Conservation (phyloP, 2,113 vertebrate species). For the Xenopus laevis region DNA sequence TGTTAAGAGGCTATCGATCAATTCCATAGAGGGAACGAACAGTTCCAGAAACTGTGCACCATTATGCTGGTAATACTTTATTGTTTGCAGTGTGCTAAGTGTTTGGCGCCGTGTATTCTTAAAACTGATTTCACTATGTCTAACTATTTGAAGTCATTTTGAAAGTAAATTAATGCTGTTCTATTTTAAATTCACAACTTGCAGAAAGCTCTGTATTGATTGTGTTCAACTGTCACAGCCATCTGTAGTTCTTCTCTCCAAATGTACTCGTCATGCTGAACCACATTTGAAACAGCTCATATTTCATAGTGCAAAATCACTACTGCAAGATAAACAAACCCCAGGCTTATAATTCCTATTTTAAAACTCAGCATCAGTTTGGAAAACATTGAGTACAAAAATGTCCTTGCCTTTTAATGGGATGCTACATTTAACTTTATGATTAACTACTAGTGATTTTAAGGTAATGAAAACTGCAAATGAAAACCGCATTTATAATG, state of each 20-base stretch:
- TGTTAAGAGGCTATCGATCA: background rate
- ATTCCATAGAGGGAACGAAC: background rate
- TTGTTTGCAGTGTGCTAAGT: background rate
- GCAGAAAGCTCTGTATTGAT: conserved; percentile 20
- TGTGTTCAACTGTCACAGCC: conserved; percentile 1
- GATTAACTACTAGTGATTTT: background rate
- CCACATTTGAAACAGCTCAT: background rate
- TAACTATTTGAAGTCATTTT: conserved; percentile 10
- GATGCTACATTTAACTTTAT: background rate
- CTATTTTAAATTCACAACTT: conserved; percentile 4
- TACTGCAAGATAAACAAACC: background rate
- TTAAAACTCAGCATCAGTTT: conserved; percentile 1
- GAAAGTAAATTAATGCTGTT: conserved; percentile 4
- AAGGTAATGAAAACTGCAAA: too few species aligned
- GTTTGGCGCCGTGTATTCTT: background rate
- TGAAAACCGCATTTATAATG: too few species aligned
- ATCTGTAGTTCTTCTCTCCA: conserved; percentile 18
- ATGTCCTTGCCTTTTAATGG: background rate
- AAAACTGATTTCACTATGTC: background rate
- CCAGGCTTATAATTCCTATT: conserved; percentile 14
- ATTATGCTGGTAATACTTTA: background rate
- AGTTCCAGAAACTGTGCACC: background rate
- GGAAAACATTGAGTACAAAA: too few species aligned
- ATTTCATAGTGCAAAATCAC: background rate
- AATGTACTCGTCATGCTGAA: conserved; percentile 17